Conservation (phyloP, 2,113 vertebrate species). For the Otus sunia region DNA sequence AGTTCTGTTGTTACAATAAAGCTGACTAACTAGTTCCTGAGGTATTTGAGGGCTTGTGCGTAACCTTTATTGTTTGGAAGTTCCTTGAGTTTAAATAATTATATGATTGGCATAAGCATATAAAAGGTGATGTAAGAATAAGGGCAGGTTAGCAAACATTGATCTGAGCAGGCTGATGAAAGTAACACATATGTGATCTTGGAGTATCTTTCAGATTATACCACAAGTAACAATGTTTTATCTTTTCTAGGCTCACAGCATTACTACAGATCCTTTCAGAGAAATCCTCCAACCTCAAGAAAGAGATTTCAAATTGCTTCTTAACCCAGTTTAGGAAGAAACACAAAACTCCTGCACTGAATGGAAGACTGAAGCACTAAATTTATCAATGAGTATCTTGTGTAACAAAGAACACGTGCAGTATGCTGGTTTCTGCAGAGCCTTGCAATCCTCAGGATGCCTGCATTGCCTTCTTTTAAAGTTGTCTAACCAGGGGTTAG, state of each 20-base stretch:
- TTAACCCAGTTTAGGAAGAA: conserved; percentile 13
- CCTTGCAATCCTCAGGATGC: background rate
- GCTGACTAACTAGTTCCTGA: background rate
- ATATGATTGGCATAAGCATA: background rate
- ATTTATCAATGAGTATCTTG: background rate
- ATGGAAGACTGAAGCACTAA: background rate
- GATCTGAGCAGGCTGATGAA: background rate
- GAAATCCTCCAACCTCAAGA: conserved; percentile 56
- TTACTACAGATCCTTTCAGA: conserved; percentile 70
- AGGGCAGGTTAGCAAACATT: background rate
- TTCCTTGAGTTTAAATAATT: background rate
- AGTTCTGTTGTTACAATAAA: background rate
- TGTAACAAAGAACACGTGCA: background rate
- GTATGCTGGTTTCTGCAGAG: background rate
- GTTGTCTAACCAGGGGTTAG: background rate
- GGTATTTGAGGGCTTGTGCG: background rate
- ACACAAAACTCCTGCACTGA: background rate
- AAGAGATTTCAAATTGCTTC: conserved; percentile 75
- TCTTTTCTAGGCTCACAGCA: conserved; percentile 73
- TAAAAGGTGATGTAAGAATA: background rate
- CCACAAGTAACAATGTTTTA: background rate
- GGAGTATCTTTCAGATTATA: background rate
- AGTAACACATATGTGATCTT: background rate
- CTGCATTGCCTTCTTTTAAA: background rate
- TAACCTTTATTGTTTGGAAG: background rate